Base-by-base conservation (phyloP, 2,888 invertebrate species). In the Leptinotarsa tumamoca region DNA sequence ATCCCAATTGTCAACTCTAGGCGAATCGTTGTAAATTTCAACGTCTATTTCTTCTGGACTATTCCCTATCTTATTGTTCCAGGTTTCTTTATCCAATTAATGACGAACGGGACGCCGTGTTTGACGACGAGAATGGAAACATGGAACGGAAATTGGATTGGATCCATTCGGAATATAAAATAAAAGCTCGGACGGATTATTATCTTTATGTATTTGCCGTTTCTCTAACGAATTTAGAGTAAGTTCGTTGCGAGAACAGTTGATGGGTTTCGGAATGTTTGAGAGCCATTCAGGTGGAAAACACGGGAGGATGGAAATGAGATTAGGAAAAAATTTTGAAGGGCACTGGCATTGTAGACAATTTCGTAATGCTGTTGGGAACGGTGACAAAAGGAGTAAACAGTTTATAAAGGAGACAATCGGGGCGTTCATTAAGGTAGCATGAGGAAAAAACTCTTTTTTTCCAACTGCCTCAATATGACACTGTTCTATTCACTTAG, bases 71-170 rank as follows among this genome's bases (percentile, higher is more conserved):
- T 63, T 63, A 63, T 63, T 33, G 63, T 63, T 63, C n/a, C 63
- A 63, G 43, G 33, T 63, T 63, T 63, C 43, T 63, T 63, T 43
- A 43, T 63, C 63, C 63, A 63, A 63, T 63, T 43, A 63, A 33
- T 63, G 27, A 63, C 13, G 63, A 63, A 33, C 18, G 27, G 43
- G 63, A 63, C 17, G 13, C 4, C 63, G 27, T 63, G 63, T 63
- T 63, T 63, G 63, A 63, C 63, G 63, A 63, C 63, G 63, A 23
- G n/a, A 63, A n/a, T 63, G 7, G 27, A 15, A 33, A 63, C 63
- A 63, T 43, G 63, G 63, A 17, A 33, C 33, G 27, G 63, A 63
- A 63, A 63, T 63, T 63, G 43, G 43, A 63, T 63, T 63, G 63
- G 43, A 63, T 63, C 63, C 63, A 33, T 63, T 10, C n/a, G 33